Conservation (phyloP, 2,888 invertebrate species). For the Gibbula magus region DNA sequence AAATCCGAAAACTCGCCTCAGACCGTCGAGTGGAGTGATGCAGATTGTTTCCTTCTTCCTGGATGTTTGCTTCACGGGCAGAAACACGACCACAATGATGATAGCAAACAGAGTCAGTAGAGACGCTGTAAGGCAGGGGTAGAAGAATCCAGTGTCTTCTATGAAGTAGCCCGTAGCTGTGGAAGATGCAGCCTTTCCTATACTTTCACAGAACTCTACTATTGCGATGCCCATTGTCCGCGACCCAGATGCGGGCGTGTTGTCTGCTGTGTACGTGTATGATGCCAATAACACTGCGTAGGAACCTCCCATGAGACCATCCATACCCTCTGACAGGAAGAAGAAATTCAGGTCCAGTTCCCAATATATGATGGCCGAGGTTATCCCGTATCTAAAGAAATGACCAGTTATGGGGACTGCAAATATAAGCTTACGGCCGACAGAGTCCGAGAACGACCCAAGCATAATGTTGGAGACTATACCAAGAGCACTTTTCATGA, state of each 20-base stretch:
- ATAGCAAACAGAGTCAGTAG: neutral
- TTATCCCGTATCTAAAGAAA: neutral
- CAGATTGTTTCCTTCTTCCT: neutral
- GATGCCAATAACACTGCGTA: constrained; percentile 7
- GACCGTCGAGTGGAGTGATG: neutral
- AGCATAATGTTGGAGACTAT: neutral
- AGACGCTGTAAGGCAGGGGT: neutral
- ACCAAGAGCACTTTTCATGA: neutral
- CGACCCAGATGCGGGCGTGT: neutral
- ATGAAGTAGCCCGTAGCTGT: constrained; percentile 40
- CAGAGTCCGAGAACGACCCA: neutral
- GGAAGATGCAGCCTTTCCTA: constrained; percentile 29
- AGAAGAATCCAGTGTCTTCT: neutral
- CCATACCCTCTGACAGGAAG: constrained; percentile 19
- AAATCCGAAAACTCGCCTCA: neutral
- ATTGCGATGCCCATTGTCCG: constrained; percentile 37
- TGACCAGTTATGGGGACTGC: neutral
- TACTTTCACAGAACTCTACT: constrained; percentile 30
- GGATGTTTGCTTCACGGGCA: neutral
- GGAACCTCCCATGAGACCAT: constrained; percentile 27
- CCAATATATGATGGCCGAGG: constrained; percentile 5
- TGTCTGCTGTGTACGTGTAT: constrained; percentile 22
- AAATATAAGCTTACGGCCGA: neutral
- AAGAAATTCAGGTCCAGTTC: constrained; percentile 20
- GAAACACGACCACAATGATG: neutral